These are phyloP conservation scores for Clistopyga incitator DNA, from an alignment of 2,888 invertebrate species.

Conservation along the genomic window DNA sequence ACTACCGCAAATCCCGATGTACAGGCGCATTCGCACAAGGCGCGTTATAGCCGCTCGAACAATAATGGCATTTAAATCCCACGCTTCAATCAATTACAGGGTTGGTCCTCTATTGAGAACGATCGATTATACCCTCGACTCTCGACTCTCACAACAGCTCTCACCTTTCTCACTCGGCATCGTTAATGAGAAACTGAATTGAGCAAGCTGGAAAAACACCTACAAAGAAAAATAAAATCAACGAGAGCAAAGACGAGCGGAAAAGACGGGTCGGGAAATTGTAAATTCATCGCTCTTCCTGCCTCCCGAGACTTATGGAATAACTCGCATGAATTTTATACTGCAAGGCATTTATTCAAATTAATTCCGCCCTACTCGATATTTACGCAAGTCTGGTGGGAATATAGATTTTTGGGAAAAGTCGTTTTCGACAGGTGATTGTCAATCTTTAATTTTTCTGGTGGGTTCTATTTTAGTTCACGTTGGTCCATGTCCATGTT, in stretches of 20 bases:
- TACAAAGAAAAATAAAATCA: not conserved
- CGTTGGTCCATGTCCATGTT: not conserved
- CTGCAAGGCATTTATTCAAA: slow-evolving; percentile 14
- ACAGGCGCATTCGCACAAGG: not conserved
- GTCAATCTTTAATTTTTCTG: not conserved
- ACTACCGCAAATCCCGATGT: slow-evolving; percentile 17
- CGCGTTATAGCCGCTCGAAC: slow-evolving; percentile 15
- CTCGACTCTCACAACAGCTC: not conserved
- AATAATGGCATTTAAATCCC: slow-evolving; percentile 45
- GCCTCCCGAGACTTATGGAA: not conserved
- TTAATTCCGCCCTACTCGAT: slow-evolving; percentile 10
- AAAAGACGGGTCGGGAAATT: slow-evolving; percentile 6
- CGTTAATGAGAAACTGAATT: slow-evolving; percentile 33
- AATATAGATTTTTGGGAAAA: not conserved
- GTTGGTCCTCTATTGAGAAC: not conserved
- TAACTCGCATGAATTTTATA: slow-evolving; percentile 32
- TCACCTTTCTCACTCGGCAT: not conserved
- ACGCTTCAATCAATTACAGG: slow-evolving; percentile 32
- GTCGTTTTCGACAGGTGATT: not conserved
- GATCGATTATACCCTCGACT: slow-evolving; percentile 28
- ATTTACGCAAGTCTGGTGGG: not conserved
- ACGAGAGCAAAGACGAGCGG: not conserved
- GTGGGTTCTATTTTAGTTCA: not conserved
- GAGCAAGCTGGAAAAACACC: not conserved
- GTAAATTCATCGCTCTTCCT: slow-evolving; percentile 13